Conservation (phyloP, 2,113 vertebrate species). For the Cottus gobio region DNA sequence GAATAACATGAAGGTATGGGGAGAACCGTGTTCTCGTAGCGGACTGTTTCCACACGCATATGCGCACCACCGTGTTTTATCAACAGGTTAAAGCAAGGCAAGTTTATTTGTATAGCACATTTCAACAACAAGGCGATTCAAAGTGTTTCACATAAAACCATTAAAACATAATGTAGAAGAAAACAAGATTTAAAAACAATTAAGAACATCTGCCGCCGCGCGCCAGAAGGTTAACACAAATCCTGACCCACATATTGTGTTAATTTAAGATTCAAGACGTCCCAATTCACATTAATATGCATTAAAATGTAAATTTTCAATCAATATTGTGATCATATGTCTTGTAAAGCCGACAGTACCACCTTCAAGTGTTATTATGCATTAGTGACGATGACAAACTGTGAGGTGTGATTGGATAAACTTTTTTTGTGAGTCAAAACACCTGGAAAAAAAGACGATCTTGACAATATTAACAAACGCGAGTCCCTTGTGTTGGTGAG, state of each 20-base stretch:
- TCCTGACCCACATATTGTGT: neutral
- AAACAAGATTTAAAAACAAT: too few relatives aligned
- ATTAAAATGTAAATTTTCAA: neutral
- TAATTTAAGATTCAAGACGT: neutral
- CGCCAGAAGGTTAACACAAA: slow-evolving; percentile 20
- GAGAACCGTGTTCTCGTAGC: neutral
- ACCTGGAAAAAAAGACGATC: neutral
- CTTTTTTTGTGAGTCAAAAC: neutral
- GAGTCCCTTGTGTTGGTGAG: neutral
- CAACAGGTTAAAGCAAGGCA: too few relatives aligned
- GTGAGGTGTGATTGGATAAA: neutral
- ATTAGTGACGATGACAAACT: neutral
- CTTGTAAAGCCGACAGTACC: neutral
- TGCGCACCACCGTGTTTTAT: neutral
- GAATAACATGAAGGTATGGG: neutral
- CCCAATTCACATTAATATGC: neutral
- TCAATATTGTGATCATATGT: neutral
- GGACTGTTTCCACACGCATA: neutral
- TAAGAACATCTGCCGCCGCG: too few relatives aligned
- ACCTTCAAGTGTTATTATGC: neutral
- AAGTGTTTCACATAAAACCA: too few relatives aligned
- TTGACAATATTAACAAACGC: neutral
- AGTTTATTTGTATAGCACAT: too few relatives aligned
- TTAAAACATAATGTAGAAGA: too few relatives aligned
- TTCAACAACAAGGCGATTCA: too few relatives aligned